Percentiles rank a stretch among this genome's conserved stretches.
Conservation (phyloP, 1,140 invertebrate genomes). For the Arion vulgaris region DNA sequence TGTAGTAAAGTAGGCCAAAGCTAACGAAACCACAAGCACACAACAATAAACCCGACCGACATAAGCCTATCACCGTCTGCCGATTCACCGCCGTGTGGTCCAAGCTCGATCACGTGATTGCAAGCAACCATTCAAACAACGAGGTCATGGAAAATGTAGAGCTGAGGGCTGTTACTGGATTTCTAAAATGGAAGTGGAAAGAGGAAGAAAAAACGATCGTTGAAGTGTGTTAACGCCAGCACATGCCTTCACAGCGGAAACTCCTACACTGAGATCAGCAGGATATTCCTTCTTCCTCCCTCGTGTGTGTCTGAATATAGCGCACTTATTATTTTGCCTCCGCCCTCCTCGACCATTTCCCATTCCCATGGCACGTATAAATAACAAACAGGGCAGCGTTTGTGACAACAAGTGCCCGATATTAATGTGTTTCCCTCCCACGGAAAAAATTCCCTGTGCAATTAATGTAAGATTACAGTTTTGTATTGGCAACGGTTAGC, state of each 20-base stretch:
- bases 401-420: no score
- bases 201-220: slow-evolving; percentile 1
- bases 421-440: no score
- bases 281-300: no score
- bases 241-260: not conserved
- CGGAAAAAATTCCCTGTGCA: no score
- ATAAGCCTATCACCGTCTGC: slow-evolving; percentile 20
- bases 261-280: not conserved
- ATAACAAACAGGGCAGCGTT: no score
- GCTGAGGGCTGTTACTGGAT: slow-evolving; percentile 3
- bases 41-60: slow-evolving; percentile 31
- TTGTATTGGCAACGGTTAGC: no score
- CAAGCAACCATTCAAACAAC: slow-evolving; percentile 6
- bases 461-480: no score
- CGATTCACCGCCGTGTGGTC: not conserved
- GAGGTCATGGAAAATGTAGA: slow-evolving; percentile 7
- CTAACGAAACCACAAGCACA: slow-evolving; percentile 15
- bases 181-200: slow-evolving; percentile 6
- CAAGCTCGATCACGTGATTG: slow-evolving; percentile 4
- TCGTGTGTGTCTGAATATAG: no score
- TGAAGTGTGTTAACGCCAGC: not conserved
- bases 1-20: slow-evolving; percentile 20
- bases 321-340: no score
- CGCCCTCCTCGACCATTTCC: no score
- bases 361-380: no score